Base-by-base conservation (phyloP, 2,113 vertebrate species). In the Megaceryle maxima region DNA sequence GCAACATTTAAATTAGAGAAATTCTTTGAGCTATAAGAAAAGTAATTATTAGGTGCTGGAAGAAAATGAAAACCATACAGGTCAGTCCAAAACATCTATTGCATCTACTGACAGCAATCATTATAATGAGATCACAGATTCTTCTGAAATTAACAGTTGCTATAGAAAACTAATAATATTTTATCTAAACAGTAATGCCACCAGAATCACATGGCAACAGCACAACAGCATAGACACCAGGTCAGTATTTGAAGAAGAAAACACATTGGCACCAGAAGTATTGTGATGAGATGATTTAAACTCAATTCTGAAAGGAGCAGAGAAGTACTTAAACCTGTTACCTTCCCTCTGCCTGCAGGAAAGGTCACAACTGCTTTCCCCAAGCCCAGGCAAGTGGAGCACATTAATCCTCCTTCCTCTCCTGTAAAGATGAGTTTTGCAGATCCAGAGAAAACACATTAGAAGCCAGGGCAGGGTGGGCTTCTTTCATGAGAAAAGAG, bases 151-250 rank as follows among this genome's bases (percentile, higher is more conserved):
- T 60, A 92, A 37, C 51, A 82, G 51, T 46, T 91, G 50, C 64
- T 88, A 78, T 86, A 83, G 72, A 51, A 94, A 94, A 95, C 43
- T 66, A 91, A 31, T 66, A 68, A 67, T 74, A 90, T 85, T 76
- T 94, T 88, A 89, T 64, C 76, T 75, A 79, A 96, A 83, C 31
- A 85, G 51, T 39, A 50, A 46, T 37, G 43, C 63, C 82, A 92
- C 29, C 33, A 90, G 89, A 95, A 83, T 44, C 82, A 88, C 78
- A 82, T 46, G 77, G 94, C 80, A 94, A 94, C 90, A 94, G 72
- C 75, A 68, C 70, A 88, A 25, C 66, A 53, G 31, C 22, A 19
- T 46, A 88, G 68, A 90, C 48, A 77, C 77, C 83, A 46, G 29
- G 56, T 35, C 62, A 55, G 44, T 50, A 33, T 62, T 82, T 76